Conservation (phyloP, 1,140 invertebrate genomes). For the Neuroterus valhalla region DNA sequence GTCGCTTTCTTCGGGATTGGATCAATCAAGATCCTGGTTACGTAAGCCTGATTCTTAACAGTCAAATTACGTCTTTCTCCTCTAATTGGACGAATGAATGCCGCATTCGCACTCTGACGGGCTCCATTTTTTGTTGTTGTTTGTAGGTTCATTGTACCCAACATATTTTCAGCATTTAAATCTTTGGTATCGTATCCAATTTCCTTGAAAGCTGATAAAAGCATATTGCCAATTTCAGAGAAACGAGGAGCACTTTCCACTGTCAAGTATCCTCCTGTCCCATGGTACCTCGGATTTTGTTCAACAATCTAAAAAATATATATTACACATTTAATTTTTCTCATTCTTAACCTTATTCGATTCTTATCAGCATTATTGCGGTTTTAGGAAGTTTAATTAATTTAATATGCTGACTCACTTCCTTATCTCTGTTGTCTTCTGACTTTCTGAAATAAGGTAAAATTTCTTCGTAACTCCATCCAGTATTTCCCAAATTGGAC, state of each 20-base stretch:
- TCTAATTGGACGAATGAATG: slow-evolving; percentile 81
- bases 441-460: slow-evolving; percentile 83
- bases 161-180: slow-evolving; percentile 75
- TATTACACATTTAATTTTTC: background rate
- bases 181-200: background rate
- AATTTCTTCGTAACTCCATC: slow-evolving; percentile 88
- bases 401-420: background rate
- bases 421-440: slow-evolving; percentile 75
- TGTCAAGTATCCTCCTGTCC: background rate
- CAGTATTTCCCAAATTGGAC: slow-evolving; percentile 83
- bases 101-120: slow-evolving; percentile 81
- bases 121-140: slow-evolving; percentile 80
- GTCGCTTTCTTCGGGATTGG: slow-evolving; percentile 78
- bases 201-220: background rate
- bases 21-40: slow-evolving; percentile 83
- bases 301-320: slow-evolving; percentile 65
- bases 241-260: background rate
- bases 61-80: slow-evolving; percentile 81
- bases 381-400: too few relatives aligned
- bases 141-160: slow-evolving; percentile 79
- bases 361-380: background rate
- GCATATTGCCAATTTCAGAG: background rate
- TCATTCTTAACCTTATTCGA: background rate
- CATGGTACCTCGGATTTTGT: slow-evolving; percentile 52
- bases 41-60: slow-evolving; percentile 80